Conservation (phyloP, 1,140 invertebrate species). For the Drosophila suzukii region DNA sequence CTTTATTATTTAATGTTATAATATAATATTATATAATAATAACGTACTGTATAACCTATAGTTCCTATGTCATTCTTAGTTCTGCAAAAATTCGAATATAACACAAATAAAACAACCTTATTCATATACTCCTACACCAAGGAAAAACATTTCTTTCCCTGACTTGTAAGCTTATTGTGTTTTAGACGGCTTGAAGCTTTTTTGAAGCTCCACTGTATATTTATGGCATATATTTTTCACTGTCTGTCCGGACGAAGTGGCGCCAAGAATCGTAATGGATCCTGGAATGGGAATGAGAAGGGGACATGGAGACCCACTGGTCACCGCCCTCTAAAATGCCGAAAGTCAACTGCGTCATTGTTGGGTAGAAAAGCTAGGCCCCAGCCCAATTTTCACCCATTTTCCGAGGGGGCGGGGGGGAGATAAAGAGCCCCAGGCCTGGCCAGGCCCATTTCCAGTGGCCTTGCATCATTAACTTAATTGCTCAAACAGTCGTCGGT, state of each 20-base stretch:
- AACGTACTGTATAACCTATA: too few species aligned
- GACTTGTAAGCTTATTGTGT: not conserved
- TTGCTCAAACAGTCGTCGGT: slow-evolving; percentile 60
- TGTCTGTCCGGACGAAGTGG: slow-evolving; percentile 59
- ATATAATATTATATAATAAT: too few species aligned
- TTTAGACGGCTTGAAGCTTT: not conserved
- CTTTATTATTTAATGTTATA: too few species aligned
- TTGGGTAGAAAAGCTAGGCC: slow-evolving; percentile 24
- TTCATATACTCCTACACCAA: too few species aligned
- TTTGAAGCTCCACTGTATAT: slow-evolving; percentile 25
- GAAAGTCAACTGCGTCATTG: slow-evolving; percentile 75
- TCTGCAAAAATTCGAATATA: too few species aligned
- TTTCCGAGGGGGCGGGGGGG: not conserved
- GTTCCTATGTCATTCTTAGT: too few species aligned
- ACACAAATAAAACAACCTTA: too few species aligned
- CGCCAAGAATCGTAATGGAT: slow-evolving; percentile 73
- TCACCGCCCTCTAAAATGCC: slow-evolving; percentile 33
- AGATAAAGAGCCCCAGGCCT: slow-evolving; percentile 3
- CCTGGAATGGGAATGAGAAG: slow-evolving; percentile 1
- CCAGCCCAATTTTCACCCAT: slow-evolving; percentile 2
- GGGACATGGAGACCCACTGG: slow-evolving; percentile 20
- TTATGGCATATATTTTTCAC: slow-evolving; percentile 40
- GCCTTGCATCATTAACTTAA: slow-evolving; percentile 81
- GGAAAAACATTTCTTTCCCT: too few species aligned
- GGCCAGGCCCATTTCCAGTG: slow-evolving; percentile 68